These are phyloP conservation scores for Parotocinclus haroldoi DNA, from an alignment of 2,797 vertebrate species.

Conservation along the genomic window DNA sequence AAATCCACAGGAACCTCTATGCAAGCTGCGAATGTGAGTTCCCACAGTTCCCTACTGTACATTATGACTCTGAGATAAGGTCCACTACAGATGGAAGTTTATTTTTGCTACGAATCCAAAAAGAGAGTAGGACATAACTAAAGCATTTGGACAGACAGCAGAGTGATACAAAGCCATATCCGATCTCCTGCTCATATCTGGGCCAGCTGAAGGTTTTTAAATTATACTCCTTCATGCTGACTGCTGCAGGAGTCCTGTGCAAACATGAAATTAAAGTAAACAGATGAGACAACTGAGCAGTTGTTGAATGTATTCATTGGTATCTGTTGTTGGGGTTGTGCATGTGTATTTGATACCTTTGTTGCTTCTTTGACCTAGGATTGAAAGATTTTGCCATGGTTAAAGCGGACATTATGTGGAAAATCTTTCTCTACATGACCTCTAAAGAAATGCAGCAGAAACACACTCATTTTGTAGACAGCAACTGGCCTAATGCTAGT, in stretches of 20 bases:
- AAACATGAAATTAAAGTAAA: slow-evolving; percentile 4
- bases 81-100: no score
- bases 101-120: no score
- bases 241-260: slow-evolving; percentile 10
- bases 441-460: no score
- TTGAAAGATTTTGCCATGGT: no score
- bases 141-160: background rate
- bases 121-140: no score
- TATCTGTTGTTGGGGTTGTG: no score
- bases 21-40: slow-evolving; percentile 6
- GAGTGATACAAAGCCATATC: background rate
- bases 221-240: background rate
- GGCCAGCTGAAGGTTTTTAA: background rate
- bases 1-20: slow-evolving; percentile 37
- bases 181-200: background rate
- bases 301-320: slow-evolving; percentile 39
- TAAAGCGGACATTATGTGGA: no score
- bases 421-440: no score
- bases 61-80: background rate
- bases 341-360: no score
- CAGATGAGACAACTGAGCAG: slow-evolving; percentile 46
- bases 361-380: no score
- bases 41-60: background rate
- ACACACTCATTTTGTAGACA: no score
- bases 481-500: no score